A percentile compares a stretch with the other conserved stretches of the same genome.
These are phyloP conservation scores for Enteromius viviparus DNA, from an alignment of 2,797 vertebrate species.

Conservation along the genomic window DNA sequence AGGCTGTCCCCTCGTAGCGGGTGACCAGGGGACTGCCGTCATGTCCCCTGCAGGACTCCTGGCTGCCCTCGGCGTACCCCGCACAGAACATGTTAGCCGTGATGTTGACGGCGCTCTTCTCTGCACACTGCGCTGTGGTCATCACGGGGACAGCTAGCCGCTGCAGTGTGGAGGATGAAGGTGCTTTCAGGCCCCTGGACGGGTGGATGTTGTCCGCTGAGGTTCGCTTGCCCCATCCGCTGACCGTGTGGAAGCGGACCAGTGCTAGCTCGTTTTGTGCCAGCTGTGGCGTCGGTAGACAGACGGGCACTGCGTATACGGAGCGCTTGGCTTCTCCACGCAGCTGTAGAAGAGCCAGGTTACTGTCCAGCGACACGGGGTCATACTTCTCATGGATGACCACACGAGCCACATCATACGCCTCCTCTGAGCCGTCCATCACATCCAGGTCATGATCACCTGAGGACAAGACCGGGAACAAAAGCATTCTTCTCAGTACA, in stretches of 20 bases:
- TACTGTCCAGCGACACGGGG: conserved; percentile 63
- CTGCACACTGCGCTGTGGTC: conserved; percentile 75
- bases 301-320: conserved; percentile 76
- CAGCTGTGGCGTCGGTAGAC: conserved; percentile 80
- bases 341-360: conserved; percentile 83
- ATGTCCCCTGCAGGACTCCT: conserved; percentile 83
- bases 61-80: conserved; percentile 78
- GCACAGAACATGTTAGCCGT: conserved; percentile 91
- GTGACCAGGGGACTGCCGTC: conserved; percentile 89
- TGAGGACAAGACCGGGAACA: conserved; percentile 58
- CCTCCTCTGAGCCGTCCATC: conserved; percentile 79
- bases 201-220: conserved; percentile 66
- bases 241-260: conserved; percentile 79
- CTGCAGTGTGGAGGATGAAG: conserved; percentile 74
- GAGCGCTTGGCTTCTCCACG: conserved; percentile 64
- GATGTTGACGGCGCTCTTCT: conserved; percentile 72
- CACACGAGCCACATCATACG: conserved; percentile 63
- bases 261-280: conserved; percentile 69
- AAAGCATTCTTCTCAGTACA: too few species aligned
- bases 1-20: conserved; percentile 74
- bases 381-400: conserved; percentile 73
- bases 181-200: not conserved
- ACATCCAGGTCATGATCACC: conserved; percentile 77
- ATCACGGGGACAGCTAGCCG: conserved; percentile 78
- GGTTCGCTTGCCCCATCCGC: conserved; percentile 84